A percentile compares a stretch with the other conserved stretches of the same genome.
Conservation (phyloP, 2,888 invertebrate genomes). For the Harmothoe impar region DNA sequence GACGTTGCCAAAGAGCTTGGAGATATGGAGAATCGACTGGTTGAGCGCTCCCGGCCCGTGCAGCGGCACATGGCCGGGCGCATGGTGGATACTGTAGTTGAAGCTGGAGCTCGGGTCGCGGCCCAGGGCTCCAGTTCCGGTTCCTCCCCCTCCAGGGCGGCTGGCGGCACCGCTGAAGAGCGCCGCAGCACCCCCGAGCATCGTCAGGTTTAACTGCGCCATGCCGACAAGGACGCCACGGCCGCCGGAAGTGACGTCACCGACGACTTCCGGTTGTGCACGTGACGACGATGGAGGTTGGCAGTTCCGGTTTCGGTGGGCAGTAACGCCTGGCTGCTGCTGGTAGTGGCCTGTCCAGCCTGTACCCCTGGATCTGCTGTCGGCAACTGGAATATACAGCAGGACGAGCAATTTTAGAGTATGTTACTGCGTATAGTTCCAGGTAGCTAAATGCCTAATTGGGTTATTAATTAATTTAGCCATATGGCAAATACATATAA, state of each 20-base stretch:
- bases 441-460: no score
- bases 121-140: neutral
- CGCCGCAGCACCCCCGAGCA: constrained; percentile 23
- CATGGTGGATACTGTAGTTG: constrained; percentile 59
- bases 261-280: neutral
- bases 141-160: neutral
- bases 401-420: no score
- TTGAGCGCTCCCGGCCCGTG: neutral
- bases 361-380: neutral
- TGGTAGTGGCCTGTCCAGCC: neutral
- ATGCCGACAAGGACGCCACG: neutral
- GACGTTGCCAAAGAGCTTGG: constrained; percentile 47
- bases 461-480: no score
- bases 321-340: neutral
- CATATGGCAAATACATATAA: no score
- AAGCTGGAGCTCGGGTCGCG: constrained; percentile 25
- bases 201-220: constrained; percentile 29
- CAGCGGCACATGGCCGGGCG: constrained; percentile 5
- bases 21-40: constrained; percentile 25
- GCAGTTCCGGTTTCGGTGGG: neutral
- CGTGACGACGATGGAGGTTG: neutral
- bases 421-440: no score
- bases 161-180: constrained; percentile 38
- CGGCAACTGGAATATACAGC: neutral
- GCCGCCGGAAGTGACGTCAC: neutral